phyloP scores from a whole-genome alignment of 2,797 vertebrate species.

The Dromococcyx pavoninus region DNA sequence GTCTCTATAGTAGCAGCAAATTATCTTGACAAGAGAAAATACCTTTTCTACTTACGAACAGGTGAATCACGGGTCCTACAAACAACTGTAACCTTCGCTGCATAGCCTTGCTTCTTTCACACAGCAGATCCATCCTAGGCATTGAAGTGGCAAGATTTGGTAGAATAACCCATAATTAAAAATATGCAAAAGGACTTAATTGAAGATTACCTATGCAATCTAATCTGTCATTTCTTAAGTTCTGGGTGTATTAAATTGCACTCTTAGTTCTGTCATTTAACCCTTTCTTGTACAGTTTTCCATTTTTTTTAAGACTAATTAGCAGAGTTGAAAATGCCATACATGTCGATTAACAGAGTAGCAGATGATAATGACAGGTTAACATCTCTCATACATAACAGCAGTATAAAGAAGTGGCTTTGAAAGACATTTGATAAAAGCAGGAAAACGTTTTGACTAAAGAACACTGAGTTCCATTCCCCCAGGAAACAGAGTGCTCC shows the following conservation, averaged over 20 bases:
- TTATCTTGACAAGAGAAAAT: neutral
- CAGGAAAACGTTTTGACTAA: neutral
- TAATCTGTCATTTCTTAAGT: neutral
- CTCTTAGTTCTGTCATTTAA: slow-evolving; percentile 3
- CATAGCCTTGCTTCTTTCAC: neutral
- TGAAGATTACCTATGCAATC: neutral
- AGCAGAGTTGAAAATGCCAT: neutral
- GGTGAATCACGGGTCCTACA: neutral
- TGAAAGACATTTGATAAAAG: neutral
- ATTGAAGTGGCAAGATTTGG: neutral
- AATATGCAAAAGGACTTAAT: neutral
- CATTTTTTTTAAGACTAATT: neutral
- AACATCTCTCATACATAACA: neutral
- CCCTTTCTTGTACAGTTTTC: neutral
- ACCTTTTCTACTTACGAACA: neutral
- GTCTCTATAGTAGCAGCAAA: neutral
- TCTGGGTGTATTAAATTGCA: neutral
- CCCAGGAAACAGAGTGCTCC: neutral
- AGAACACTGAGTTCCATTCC: neutral
- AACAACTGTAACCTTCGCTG: neutral
- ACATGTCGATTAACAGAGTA: neutral
- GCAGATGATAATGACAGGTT: neutral
- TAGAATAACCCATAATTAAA: slow-evolving; percentile 3
- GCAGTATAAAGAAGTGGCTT: neutral
- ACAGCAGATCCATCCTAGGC: neutral